phyloP scores from a whole-genome alignment of 2,113 vertebrate genomes.

The Turnix velox region DNA sequence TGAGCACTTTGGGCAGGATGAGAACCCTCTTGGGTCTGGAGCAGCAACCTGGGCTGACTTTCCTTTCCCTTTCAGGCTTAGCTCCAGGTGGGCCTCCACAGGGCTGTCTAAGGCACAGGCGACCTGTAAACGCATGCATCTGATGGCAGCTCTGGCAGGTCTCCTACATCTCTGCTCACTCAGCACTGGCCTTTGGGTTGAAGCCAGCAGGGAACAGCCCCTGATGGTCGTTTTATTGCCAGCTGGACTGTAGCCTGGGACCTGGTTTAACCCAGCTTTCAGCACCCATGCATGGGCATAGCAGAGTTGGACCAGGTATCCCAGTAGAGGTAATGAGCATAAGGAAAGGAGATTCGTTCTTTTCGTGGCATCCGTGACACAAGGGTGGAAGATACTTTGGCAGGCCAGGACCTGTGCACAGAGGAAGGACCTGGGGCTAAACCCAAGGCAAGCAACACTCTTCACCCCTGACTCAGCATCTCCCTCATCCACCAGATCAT shows the following conservation, averaged over 20 bases:
- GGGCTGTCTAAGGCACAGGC: background rate
- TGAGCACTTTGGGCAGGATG: accelerated
- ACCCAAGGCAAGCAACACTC: background rate
- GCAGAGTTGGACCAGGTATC: background rate
- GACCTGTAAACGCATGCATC: background rate
- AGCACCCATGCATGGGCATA: accelerated
- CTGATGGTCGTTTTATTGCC: background rate
- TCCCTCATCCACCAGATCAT: background rate
- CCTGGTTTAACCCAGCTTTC: background rate
- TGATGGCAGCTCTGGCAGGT: background rate
- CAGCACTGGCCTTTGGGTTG: background rate
- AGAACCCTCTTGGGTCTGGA: background rate
- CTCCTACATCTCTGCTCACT: background rate
- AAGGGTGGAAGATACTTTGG: background rate
- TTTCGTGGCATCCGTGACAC: background rate
- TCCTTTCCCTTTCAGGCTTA: background rate
- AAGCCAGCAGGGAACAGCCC: background rate
- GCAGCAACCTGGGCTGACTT: background rate
- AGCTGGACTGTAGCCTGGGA: background rate
- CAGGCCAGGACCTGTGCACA: background rate
- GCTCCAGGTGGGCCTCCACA: background rate
- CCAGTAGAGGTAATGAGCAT: accelerated
- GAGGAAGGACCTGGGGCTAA: background rate
- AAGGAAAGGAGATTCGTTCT: background rate
- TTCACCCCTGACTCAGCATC: background rate